Evolutionary conservation across 2,888 invertebrate species (phyloP).

Genomic region (Eledone cirrhosa): DNA sequence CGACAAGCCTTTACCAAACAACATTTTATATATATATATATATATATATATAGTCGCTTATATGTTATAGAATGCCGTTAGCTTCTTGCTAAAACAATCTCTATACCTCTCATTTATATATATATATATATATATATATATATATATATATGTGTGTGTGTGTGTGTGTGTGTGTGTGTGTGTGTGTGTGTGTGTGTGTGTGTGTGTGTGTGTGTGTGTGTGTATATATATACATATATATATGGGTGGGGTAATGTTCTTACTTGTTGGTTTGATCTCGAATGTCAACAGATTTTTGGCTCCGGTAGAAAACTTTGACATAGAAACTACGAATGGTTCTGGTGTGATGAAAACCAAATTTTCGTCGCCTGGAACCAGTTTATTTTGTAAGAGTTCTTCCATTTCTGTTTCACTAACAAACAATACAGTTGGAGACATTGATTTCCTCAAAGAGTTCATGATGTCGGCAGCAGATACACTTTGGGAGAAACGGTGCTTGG

Average conservation of each 20-base stretch:
- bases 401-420: neutral
- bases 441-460: slow-evolving; percentile 29
- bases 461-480: slow-evolving; percentile 36
- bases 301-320: slow-evolving; percentile 35
- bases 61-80: no score
- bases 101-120: no score
- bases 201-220: no score
- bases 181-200: neutral
- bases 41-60: no score
- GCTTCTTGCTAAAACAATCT: no score
- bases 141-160: no score
- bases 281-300: slow-evolving; percentile 42
- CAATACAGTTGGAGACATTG: neutral
- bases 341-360: slow-evolving; percentile 44
- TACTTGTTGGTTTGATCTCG: slow-evolving; percentile 36
- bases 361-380: slow-evolving; percentile 20
- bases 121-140: no score
- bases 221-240: neutral
- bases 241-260: neutral
- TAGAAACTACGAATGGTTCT: slow-evolving; percentile 45
- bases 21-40: neutral
- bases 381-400: slow-evolving; percentile 27
- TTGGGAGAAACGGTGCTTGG: slow-evolving; percentile 36
- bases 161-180: neutral
- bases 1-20: neutral